Percentiles rank a stretch among this genome's conserved stretches.
phyloP scores from a whole-genome alignment of 2,888 invertebrate genomes.

The Yponomeuta sedellus region DNA sequence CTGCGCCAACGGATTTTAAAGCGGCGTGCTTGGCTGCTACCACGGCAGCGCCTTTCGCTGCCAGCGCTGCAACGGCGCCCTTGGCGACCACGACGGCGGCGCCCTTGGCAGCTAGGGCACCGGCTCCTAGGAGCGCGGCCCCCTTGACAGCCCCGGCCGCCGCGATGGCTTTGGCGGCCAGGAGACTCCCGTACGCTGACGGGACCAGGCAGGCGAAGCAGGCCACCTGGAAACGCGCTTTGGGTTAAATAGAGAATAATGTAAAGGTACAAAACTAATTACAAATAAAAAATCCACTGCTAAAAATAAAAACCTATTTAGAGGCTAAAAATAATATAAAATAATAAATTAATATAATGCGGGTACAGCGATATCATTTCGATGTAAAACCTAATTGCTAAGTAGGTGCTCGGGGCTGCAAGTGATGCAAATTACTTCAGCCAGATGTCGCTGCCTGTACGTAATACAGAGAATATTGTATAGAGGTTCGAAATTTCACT shows the following conservation, averaged over 20 bases:
- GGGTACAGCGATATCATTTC: too few species aligned
- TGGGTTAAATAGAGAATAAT: background rate
- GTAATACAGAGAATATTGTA: too few species aligned
- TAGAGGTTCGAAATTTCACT: too few species aligned
- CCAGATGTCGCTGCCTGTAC: too few species aligned
- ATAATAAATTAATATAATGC: too few species aligned
- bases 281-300: too few species aligned
- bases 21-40: conserved; percentile 19
- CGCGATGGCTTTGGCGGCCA: conserved; percentile 28
- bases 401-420: too few species aligned
- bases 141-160: conserved; percentile 24
- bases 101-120: conserved; percentile 17
- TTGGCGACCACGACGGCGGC: conserved; percentile 21
- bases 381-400: too few species aligned
- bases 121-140: conserved; percentile 14
- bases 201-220: conserved; percentile 38
- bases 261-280: too few species aligned
- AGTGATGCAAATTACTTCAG: too few species aligned
- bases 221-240: conserved; percentile 35
- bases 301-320: too few species aligned
- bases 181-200: conserved; percentile 28
- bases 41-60: conserved; percentile 17
- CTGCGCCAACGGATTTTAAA: conserved; percentile 13
- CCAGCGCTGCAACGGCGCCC: conserved; percentile 13
- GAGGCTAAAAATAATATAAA: too few species aligned